Base-by-base conservation (phyloP, 2,888 invertebrate species). In the Mystacides longicornis region DNA sequence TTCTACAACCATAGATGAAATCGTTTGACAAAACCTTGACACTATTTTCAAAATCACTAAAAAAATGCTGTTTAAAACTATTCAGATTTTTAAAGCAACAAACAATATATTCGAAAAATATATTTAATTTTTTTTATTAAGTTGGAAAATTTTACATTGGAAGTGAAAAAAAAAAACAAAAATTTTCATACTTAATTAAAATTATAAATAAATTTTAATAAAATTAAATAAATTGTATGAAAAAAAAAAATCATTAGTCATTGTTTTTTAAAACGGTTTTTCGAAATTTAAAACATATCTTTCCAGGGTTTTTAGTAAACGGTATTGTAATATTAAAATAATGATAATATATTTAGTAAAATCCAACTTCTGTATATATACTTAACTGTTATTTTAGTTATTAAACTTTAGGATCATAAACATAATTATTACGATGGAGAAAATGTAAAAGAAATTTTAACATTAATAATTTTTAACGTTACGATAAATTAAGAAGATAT, bases 271-370 rank as follows among this genome's bases (percentile, higher is more conserved):
- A 60, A 55, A 54, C 58, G 58, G 58, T 61, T 62, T 61, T 62
- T 62, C 60, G 60, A 59, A 62, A 62, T 62, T 62, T 55, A 58
- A 62, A 62, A 62, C 62, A 62, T 62, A 62, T 62, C 62, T 60
- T 62, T 62, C 60, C 62, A 62, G 62, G 62, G 62, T 62, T 62
- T 62, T 62, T 60, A 60, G 60, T 58, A 60, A 60, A 60, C 60
- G 57, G 58, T 60, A 57, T 56, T n/a, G n/a, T n/a, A n/a, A n/a
- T n/a, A n/a, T n/a, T n/a, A 58, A 51, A n/a, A 37, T 7, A 37
- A n/a, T 37, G 16, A 7, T 7, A 37, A 37, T 37, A 7, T 37
- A 37, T 7, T 60, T 58, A 60, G 58, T 58, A 58, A 60, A 60
- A 58, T 56, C 56, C 52, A 50, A 54, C 57, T 60, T 60, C 58